Evolutionary conservation across 2,888 invertebrate species (phyloP), one percentile per base, ranked within the genome.

Genomic region (Napeogenes inachia): DNA sequence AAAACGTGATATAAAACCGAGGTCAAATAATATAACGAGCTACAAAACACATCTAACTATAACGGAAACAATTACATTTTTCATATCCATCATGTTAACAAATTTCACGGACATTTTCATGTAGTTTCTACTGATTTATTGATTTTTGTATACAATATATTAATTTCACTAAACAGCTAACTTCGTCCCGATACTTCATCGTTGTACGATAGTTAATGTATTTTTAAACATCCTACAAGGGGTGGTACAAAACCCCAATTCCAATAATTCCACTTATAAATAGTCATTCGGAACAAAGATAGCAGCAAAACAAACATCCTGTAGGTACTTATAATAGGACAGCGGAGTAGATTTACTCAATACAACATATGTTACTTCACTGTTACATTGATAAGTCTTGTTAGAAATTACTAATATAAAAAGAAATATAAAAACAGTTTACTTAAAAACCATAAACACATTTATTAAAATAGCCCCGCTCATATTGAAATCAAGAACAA

Each of bases 261-360:
- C 63, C 63, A 64, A 65, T 65, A 65, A 66, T 61, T 62, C 56
- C 32, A 56, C 57, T 64, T 70, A 68, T 67, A 63, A 66, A 68
- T 69, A 69, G 69, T 61, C 50, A 30, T 30, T 57, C 64, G 63
- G 66, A 67, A 67, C 64, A 62, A 57, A 65, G 69, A 69, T 71
- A 70, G 68, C 61, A 61, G 56, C 62, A 64, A 61, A 61, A 61
- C 65, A 69, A 70, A 70, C 71, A 71, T 70, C 69, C 72, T 68
- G 70, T n/a, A n/a, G n/a, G n/a, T 59, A 57, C 55, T 62, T 59
- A 56, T 56, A 57, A 46, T 59, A n/a, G 13, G n/a, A 21, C 4
- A 5, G 46, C 6, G 3, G 57, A 57, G n/a, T 32, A 47, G 33
- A 56, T 56, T 58, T 50, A 50, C 50, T 50, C 6, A 30, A 30